Evolutionary conservation across 2,113 vertebrate genomes (phyloP).

Genomic region (Ochotona princeps): DNA sequence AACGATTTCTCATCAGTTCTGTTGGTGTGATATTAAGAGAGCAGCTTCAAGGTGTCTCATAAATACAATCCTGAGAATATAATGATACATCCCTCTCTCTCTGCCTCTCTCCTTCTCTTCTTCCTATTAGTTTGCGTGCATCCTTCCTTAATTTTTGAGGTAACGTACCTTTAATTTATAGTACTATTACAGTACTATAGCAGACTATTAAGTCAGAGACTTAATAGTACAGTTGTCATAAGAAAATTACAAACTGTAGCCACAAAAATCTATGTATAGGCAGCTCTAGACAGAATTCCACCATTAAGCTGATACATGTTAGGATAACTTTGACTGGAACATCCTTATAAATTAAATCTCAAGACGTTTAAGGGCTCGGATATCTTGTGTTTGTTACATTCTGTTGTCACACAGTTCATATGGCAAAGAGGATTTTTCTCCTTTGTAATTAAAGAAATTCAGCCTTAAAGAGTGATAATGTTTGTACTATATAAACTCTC

Average conservation of each 20-base stretch:
- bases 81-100: too few relatives aligned
- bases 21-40: too few relatives aligned
- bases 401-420: not conserved
- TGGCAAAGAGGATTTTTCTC: conserved; percentile 2
- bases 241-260: not conserved
- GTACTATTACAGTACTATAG: too few relatives aligned
- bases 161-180: too few relatives aligned
- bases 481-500: not conserved
- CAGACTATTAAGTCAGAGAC: too few relatives aligned
- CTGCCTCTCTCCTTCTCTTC: too few relatives aligned
- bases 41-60: too few relatives aligned
- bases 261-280: conserved; percentile 6
- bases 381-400: not conserved
- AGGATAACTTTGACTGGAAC: not conserved
- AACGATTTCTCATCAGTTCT: too few relatives aligned
- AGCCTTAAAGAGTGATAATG: not conserved
- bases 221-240: not conserved
- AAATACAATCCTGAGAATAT: too few relatives aligned
- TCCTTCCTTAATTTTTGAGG: too few relatives aligned
- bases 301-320: not conserved
- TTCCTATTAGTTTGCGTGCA: too few relatives aligned
- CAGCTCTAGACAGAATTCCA: not conserved
- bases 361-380: not conserved
- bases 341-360: not conserved
- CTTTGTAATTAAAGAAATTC: not conserved